A percentile compares a stretch with the other conserved stretches of the same genome.
Conservation (phyloP, 2,797 vertebrate species). For the Arrhamphus sclerolepis region DNA sequence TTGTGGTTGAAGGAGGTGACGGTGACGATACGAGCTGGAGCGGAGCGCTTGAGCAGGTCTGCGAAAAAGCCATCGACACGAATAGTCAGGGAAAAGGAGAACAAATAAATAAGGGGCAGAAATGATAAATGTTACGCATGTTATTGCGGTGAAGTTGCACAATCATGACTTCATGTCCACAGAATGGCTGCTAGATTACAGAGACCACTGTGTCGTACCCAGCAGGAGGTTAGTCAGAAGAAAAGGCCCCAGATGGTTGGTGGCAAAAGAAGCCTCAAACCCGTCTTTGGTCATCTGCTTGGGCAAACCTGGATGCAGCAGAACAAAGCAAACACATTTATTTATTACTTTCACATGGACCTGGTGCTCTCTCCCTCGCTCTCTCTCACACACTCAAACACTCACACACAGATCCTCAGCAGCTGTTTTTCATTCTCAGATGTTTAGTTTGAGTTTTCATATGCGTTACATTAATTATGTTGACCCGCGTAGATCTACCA, state of each 20-base stretch:
- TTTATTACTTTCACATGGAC: not conserved
- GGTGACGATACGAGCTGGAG: conserved; percentile 82
- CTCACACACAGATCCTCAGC: too few species aligned
- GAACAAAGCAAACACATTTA: not conserved
- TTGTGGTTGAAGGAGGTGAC: conserved; percentile 82
- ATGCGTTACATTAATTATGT: too few species aligned
- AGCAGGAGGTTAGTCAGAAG: conserved; percentile 89
- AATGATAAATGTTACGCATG: not conserved
- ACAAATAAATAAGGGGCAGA: not conserved
- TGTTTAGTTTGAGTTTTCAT: too few species aligned
- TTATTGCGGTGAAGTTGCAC: not conserved
- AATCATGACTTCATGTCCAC: not conserved
- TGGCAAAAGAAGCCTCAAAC: conserved; percentile 83
- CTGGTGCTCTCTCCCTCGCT: too few species aligned
- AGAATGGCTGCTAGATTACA: not conserved
- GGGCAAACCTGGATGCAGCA: conserved; percentile 77
- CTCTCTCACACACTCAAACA: too few species aligned
- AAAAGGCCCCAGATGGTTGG: conserved; percentile 88
- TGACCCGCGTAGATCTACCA: too few species aligned
- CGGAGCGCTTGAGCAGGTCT: conserved; percentile 83
- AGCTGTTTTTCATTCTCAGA: too few species aligned
- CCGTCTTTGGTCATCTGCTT: conserved; percentile 80
- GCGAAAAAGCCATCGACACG: conserved; percentile 1
- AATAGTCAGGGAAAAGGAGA: not conserved
- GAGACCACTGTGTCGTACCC: conserved; percentile 67